Base-by-base conservation (phyloP, 1,140 invertebrate species). In the Drosophila subpulchrella region DNA sequence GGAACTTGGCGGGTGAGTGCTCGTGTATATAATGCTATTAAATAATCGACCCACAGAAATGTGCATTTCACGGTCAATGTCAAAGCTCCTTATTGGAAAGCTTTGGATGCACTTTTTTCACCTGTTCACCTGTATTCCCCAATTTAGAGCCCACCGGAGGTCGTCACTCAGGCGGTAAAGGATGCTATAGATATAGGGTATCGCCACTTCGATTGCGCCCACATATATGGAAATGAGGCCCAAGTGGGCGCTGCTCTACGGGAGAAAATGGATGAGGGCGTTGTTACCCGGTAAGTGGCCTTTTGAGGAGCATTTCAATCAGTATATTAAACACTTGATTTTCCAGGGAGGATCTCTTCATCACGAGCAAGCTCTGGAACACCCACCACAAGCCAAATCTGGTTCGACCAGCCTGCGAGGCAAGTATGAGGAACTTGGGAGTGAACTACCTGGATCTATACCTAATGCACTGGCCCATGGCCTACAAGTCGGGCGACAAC, bases 171-270 rank as follows among this genome's bases (percentile, higher is more conserved):
- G 81, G 96, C 96, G 0, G 96, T 97, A 1, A 96, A 95, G 82
- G 93, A 94, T 76, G 97, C 96, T 4, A 94, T 97, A 56, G 94
- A 96, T 74, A 93, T 94, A 42, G 97, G 97, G 0, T 97, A 97
- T 91, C 92, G 96, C 0, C 96, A 97, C 91, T 94, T 98, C 76
- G 97, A 98, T 91, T 96, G 96, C 92, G 97, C 97, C 12, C 94
- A 94, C 75, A 93, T 95, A 12, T 97, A 97, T 86, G 93, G 94
- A 55, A 97, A 97, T 91, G 96, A 97, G 90, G 91, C 92, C 42
- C 96, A 96, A 84, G 94, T 97, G 32, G 96, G 96, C 0, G 92
- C 93, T 30, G 96, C 94, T 2, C 91, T 97, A 7, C 93, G 93
- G 11, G 93, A 94, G 17, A 94, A 95, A 67, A 93, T 97, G 24